Base-by-base conservation (phyloP, 2,113 vertebrate species). In the Chaetodon auriga region DNA sequence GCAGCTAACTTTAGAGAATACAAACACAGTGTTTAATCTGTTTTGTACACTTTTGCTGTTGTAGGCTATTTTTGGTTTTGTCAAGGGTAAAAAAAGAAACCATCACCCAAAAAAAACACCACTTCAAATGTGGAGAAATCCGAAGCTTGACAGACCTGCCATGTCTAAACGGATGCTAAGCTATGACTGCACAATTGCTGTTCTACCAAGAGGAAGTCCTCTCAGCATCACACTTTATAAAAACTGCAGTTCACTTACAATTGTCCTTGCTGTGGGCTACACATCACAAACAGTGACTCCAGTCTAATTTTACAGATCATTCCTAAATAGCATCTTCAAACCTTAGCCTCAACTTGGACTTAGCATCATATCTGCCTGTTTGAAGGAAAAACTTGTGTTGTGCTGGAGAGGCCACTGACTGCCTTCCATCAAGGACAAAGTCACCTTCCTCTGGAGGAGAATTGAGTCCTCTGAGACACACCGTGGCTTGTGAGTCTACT, bases 401-500 rank as follows among this genome's bases (percentile, higher is more conserved):
- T 74, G 74, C 69, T 57, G 78, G 69, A 75, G 84, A 73, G 90
- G 78, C 68, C 85, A 78, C 65, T 77, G 80, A 88, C 76, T 81
- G 83, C 71, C 85, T 91, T 87, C 78, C 85, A 89, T 92, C 89
- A 93, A 92, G 92, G 90, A 93, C 92, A 88, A 69, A 77, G 78
- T 92, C 89, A 92, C 90, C 90, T 92, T 92, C 74, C 90, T 89
- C 83, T 79, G 83, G 85, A 90, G 87, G 85, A 91, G 85, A 91
- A 70, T 25, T 4, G 12, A 69, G 75, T 93, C 90, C 90, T 91
- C 58, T 38, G 91, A 85, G 92, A 87, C 77, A n/a, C 60, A 21
- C 70, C 21, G 80, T 77, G 77, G 71, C 80, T 87, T 81, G 78
- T 62, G 80, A 87, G 86, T 84, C 80, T 79, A 55, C 86, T 35